A percentile compares a stretch with the other conserved stretches of the same genome.
These are phyloP conservation scores for Seriola quinqueradiata DNA, from an alignment of 2,113 vertebrate species.

Conservation along the genomic window DNA sequence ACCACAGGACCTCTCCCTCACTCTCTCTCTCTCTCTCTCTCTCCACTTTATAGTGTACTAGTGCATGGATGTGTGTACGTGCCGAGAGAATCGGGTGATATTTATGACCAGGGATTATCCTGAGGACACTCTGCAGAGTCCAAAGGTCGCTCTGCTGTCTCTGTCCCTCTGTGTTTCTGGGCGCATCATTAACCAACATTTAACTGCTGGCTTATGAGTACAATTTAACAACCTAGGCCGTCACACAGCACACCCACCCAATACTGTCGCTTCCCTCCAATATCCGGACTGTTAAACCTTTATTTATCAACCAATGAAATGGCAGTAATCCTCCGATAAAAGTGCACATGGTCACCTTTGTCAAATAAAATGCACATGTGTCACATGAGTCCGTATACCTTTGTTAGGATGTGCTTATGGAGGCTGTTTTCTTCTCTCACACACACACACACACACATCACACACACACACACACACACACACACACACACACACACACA, in stretches of 20 bases:
- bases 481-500: constrained; percentile 36
- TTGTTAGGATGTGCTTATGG: constrained; percentile 16
- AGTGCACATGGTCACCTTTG: constrained; percentile 54
- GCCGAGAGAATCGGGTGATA: constrained; percentile 66
- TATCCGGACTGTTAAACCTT: constrained; percentile 62
- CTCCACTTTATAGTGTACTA: constrained; percentile 31
- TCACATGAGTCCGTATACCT: constrained; percentile 34
- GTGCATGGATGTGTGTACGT: constrained; percentile 65
- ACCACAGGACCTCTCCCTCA: constrained; percentile 45
- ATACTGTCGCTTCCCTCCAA: constrained; percentile 46
- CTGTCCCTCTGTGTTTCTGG: constrained; percentile 66
- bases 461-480: constrained; percentile 42
- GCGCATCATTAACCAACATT: constrained; percentile 84
- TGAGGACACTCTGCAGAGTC: constrained; percentile 77
- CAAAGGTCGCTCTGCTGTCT: constrained; percentile 77
- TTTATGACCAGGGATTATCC: constrained; percentile 84
- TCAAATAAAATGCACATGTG: constrained; percentile 35
- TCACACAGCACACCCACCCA: constrained; percentile 38
- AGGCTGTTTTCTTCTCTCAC: background rate
- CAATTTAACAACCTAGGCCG: constrained; percentile 75
- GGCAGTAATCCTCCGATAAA: constrained; percentile 40
- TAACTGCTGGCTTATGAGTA: constrained; percentile 83
- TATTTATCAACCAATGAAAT: constrained; percentile 71
- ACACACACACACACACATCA: constrained; percentile 8
- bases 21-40: background rate